Conservation (phyloP, 2,797 vertebrate genomes). For the Periparus ater region DNA sequence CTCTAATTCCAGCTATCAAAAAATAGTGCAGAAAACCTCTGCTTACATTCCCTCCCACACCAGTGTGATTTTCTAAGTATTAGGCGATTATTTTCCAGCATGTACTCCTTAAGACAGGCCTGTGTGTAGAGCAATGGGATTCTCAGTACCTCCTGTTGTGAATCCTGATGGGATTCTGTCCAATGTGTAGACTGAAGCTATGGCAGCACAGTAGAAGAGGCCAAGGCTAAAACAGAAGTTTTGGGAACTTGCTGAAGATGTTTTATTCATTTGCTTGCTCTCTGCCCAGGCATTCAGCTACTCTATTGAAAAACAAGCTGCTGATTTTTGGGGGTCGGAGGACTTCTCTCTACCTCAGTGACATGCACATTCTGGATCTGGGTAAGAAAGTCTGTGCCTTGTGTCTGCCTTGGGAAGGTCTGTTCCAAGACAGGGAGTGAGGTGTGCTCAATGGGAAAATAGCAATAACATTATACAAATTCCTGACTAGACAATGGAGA, state of each 20-base stretch:
- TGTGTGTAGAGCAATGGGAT: not conserved
- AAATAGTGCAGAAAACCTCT: conserved; percentile 74
- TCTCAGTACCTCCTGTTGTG: not conserved
- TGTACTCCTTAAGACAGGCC: not conserved
- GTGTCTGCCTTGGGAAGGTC: not conserved
- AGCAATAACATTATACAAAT: not conserved
- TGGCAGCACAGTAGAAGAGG: not conserved
- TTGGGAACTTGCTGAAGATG: not conserved
- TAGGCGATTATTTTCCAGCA: conserved; percentile 71
- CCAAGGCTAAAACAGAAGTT: not conserved
- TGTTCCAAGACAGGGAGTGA: not conserved
- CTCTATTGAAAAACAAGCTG: conserved; percentile 83
- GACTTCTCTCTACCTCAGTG: conserved; percentile 84
- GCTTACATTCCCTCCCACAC: not conserved
- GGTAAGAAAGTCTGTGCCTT: conserved; percentile 75
- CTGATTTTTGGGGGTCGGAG: conserved; percentile 87
- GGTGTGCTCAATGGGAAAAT: not conserved
- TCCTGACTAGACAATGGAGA: not conserved
- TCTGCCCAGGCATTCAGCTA: conserved; percentile 83
- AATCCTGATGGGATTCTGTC: not conserved
- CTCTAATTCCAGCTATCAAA: not conserved
- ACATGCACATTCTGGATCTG: conserved; percentile 86
- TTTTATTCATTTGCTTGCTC: not conserved
- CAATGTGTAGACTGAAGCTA: not conserved
- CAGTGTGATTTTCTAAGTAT: not conserved